Percentiles rank a stretch among this genome's conserved stretches.
Conservation (phyloP, 1,140 invertebrate species). For the Drosophila simulans region DNA sequence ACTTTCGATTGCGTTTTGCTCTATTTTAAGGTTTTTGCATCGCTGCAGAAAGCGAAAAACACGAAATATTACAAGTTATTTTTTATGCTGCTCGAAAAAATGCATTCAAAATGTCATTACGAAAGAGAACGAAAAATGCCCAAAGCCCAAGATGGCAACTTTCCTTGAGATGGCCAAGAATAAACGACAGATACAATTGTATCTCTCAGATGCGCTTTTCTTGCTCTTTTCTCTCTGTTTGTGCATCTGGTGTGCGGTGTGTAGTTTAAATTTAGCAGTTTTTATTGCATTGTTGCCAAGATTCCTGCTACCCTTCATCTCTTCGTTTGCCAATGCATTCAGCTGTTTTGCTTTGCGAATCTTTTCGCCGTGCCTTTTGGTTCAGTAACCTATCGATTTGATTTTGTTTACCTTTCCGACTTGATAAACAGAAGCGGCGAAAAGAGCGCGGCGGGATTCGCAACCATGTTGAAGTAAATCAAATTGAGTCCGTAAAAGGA, state of each 20-base stretch:
- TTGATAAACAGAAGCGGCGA: constrained; percentile 10
- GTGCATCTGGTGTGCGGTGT: constrained; percentile 39
- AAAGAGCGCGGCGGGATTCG: constrained; percentile 6
- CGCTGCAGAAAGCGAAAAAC: constrained; percentile 54
- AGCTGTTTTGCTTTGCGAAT: constrained; percentile 15
- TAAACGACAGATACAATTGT: constrained; percentile 21
- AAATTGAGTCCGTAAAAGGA: neutral
- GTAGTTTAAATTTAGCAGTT: constrained; percentile 65
- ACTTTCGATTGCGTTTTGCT: constrained; percentile 54
- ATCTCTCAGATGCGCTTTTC: neutral
- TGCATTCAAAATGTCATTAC: constrained; percentile 33
- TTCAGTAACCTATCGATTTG: constrained; percentile 73
- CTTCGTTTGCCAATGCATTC: constrained; percentile 27
- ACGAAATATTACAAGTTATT: constrained; percentile 57
- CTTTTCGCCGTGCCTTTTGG: constrained; percentile 44
- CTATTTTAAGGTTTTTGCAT: constrained; percentile 48
- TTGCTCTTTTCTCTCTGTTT: constrained; percentile 2
- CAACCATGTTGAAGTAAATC: neutral
- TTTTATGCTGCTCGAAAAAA: constrained; percentile 19
- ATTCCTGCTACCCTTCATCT: constrained; percentile 27
- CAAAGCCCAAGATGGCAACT: constrained; percentile 13
- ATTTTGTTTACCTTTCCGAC: constrained; percentile 50
- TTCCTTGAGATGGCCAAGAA: constrained; percentile 44
- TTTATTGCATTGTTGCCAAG: constrained; percentile 49
- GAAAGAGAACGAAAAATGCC: constrained; percentile 22